Evolutionary conservation across 1,140 invertebrate species (phyloP).

Genomic region (Daktulosphaira vitifoliae): DNA sequence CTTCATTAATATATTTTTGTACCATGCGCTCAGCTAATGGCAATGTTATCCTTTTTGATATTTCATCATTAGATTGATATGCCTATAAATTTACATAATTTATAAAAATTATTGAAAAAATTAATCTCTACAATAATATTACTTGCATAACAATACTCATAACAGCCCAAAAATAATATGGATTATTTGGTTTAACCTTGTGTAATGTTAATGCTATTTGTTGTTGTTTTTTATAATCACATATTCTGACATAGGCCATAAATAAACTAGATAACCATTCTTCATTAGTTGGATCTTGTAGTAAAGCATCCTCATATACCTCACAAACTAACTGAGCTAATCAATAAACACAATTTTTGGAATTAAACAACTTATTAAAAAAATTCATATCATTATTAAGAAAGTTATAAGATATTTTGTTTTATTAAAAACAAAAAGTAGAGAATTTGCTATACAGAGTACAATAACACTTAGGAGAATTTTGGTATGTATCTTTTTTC

Average conservation of each 20-base stretch:
- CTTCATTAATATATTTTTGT: constrained; percentile 77
- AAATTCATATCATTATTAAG: no score
- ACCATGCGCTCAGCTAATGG: constrained; percentile 72
- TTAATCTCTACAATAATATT: neutral
- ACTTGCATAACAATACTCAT: constrained; percentile 91
- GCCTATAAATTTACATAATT: constrained; percentile 40
- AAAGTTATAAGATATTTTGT: neutral
- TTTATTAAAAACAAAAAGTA: no score
- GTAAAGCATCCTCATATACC: constrained; percentile 79
- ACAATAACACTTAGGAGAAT: no score
- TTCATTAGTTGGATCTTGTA: constrained; percentile 77
- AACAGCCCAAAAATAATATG: constrained; percentile 95
- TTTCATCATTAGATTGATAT: constrained; percentile 40
- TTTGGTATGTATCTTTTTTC: no score
- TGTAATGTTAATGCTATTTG: constrained; percentile 79
- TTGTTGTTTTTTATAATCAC: constrained; percentile 86
- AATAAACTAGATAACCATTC: constrained; percentile 88
- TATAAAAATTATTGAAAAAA: neutral
- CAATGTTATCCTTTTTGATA: constrained; percentile 53
- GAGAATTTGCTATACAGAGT: no score
- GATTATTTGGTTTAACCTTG: constrained; percentile 85
- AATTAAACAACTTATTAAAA: no score
- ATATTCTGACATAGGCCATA: constrained; percentile 86
- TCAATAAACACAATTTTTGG: no score
- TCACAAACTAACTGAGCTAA: constrained; percentile 81